Base-by-base conservation (phyloP, 2,888 invertebrate genomes). In the Fragum whitleyi region DNA sequence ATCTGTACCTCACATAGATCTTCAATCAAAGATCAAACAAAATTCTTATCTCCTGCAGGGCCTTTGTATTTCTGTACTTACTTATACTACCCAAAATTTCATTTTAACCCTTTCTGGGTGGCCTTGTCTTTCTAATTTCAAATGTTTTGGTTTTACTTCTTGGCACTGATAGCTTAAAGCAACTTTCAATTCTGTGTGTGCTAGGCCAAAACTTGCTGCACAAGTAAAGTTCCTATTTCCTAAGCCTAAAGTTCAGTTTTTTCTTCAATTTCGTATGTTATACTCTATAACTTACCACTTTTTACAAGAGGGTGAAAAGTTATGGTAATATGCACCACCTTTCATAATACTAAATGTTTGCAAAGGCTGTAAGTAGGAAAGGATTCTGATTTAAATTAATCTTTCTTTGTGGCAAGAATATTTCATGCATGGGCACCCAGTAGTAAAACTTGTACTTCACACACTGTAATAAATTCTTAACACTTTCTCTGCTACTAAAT, bases 41-140 rank as follows among this genome's bases (percentile, higher is more conserved):
- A 65, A 36, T 65, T 65, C 65, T 65, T 65, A 65, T 65, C 65
- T 65, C 21, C 36, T 65, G 36, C 36, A 65, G 65, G 65, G 21
- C 42, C 65, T 65, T 65, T 65, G 65, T 65, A 36, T 65, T 65
- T 21, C 21, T 36, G 3, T 36, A 36, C 32, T 65, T 65, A 42
- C 42, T 32, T 65, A n/a, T n/a, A 62, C 62, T 36, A n/a, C 19
- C 32, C 62, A 16, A 7, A 19, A 5, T 28, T 23, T 19, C 5
- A 47, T 5, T 47, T n/a, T 47, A 19, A 47, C 47, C 47, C 47
- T 47, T 47, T 47, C 47, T 47, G 32, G 32, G 32, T 36, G 32
- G 32, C 32, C 32, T 9, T 36, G 32, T 36, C n/a, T n/a, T n/a
- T 6, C 32, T 6, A 36, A 36, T 36, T 36, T 36, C 32, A 36